Percentiles rank a stretch among this genome's conserved stretches.
phyloP scores from a whole-genome alignment of 2,797 vertebrate genomes.

The Gobionotothen gibberifrons region DNA sequence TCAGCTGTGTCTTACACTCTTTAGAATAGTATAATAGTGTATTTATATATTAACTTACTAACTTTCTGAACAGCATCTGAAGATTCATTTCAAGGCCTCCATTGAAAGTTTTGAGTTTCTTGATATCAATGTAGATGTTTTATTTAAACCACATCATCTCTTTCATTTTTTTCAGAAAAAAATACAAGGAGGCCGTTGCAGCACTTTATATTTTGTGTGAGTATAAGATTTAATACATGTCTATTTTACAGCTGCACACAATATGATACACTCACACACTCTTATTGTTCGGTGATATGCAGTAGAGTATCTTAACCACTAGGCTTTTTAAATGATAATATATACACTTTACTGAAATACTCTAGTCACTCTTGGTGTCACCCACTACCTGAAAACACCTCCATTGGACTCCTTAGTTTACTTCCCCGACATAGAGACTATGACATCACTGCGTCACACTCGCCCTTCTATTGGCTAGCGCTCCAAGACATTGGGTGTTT shows the following conservation, averaged over 20 bases:
- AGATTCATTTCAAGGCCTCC: neutral
- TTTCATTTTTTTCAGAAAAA: too few relatives aligned
- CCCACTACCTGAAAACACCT: too few relatives aligned
- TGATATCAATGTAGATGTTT: too few relatives aligned
- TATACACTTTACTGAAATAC: conserved; percentile 7
- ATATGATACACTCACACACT: neutral
- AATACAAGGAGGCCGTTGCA: neutral
- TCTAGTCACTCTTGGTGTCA: neutral
- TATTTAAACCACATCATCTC: too few relatives aligned
- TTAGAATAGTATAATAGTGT: neutral
- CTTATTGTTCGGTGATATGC: neutral
- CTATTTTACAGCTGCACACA: neutral
- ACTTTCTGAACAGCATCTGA: neutral
- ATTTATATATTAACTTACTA: neutral
- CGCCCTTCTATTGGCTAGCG: too few relatives aligned
- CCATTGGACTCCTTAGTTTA: too few relatives aligned
- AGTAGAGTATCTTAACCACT: neutral
- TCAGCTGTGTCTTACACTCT: neutral
- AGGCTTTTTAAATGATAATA: neutral
- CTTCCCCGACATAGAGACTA: too few relatives aligned
- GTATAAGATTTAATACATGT: neutral
- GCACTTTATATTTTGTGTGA: neutral
- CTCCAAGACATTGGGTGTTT: too few relatives aligned
- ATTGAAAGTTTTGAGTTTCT: neutral
- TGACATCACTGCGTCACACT: too few relatives aligned